Evolutionary conservation across 2,888 invertebrate genomes (phyloP).

Genomic region (Sinopyrophorus schimmeli): DNA sequence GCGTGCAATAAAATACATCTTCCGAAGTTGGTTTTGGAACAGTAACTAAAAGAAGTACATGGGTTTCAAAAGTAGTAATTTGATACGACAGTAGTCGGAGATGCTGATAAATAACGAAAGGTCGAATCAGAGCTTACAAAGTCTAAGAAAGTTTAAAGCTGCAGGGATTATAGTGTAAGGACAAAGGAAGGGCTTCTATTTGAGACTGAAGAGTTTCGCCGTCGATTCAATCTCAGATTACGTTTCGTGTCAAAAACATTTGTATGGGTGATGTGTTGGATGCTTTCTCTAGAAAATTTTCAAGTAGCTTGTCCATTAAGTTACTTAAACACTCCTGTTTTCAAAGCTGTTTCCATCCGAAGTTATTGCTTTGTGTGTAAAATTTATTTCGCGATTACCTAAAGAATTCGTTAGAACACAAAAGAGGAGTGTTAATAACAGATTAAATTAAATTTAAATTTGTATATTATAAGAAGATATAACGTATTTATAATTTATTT

Average conservation of each 20-base stretch:
- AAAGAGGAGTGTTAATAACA: too few relatives aligned
- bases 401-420: too few relatives aligned
- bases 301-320: too few relatives aligned
- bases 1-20: too few relatives aligned
- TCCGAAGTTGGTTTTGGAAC: neutral
- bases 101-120: constrained; percentile 20
- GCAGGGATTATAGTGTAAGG: constrained; percentile 13
- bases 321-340: too few relatives aligned
- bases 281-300: neutral
- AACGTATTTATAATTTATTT: too few relatives aligned
- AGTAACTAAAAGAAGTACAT: neutral
- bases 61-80: constrained; percentile 1
- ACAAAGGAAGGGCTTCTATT: constrained; percentile 6
- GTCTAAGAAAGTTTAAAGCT: constrained; percentile 16
- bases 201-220: constrained; percentile 6
- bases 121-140: constrained; percentile 22
- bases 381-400: too few relatives aligned
- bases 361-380: too few relatives aligned
- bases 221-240: constrained; percentile 22
- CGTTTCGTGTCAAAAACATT: constrained; percentile 24
- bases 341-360: too few relatives aligned
- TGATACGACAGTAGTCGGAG: constrained; percentile 14
- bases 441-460: too few relatives aligned
- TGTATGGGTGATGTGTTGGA: constrained; percentile 31
- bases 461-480: too few relatives aligned